Evolutionary conservation across 1,140 invertebrate species (phyloP), one percentile per base, ranked within the genome.

Genomic region (Temnothorax nylanderi): DNA sequence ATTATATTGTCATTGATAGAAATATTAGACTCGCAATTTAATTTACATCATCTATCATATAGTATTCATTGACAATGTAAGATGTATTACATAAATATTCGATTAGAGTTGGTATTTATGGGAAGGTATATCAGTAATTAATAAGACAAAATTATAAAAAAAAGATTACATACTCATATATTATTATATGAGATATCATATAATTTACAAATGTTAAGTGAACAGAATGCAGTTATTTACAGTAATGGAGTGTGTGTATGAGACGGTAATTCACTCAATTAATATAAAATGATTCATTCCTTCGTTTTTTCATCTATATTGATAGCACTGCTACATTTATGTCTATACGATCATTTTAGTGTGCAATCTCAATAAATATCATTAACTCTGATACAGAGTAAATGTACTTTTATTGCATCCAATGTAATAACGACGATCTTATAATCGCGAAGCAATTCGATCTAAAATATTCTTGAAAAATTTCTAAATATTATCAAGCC

Each of bases 311-410:
- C 0, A 49, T 37, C 13, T 32, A 11, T 16, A 60, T 56, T 54
- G 37, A 81, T 62, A 34, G 72, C 26, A 11, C 21, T 18, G 11
- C n/a, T 80, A 41, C 21, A n/a, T 62, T 51, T 41, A 18, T 85
- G 18, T 77, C 18, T 85, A 51, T 54, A 85, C 11, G 34, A 65
- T 51, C 2, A 51, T 64, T n/a, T 67, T 44, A 69, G 13, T 77
- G 37, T 47, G n/a, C 21, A 71, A 21, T 75, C 32, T 84, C 44
- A 82, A 93, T 91, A 93, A 93, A 93, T 93, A 93, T 78, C n/a
- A 89, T 69, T 77, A 87, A 93, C 93, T 94, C 93, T 94, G 93
- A 94, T 94, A 91, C 93, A 94, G 93, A 93, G 92, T 80, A 92
- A 87, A 32, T 51, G 58, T 58, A 89, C 34, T 54, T 81, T 86